phyloP scores from a whole-genome alignment of 2,888 invertebrate species.

The Acronicta aceris region DNA sequence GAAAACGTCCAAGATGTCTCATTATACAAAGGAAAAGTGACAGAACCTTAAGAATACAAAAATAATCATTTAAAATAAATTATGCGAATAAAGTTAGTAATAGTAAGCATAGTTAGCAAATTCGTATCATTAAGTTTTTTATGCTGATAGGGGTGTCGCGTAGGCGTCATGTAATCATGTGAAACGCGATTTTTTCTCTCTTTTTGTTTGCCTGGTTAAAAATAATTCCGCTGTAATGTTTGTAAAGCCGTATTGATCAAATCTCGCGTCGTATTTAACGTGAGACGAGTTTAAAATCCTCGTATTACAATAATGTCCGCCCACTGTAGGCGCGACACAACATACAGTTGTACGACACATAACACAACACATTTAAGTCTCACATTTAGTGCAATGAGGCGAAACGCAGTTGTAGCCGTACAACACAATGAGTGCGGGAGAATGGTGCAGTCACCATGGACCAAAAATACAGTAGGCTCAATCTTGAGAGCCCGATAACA shows the following conservation, averaged over 20 bases:
- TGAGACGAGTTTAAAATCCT: conserved; percentile 2
- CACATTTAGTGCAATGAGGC: conserved; percentile 32
- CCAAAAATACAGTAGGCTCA: conserved; percentile 7
- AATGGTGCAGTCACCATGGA: conserved; percentile 4
- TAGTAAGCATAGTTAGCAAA: not conserved
- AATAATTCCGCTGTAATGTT: not conserved
- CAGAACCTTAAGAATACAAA: conserved; percentile 17
- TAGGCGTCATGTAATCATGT: no score
- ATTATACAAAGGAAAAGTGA: conserved; percentile 14
- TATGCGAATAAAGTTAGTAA: conserved; percentile 1
- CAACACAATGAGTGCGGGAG: conserved; percentile 14
- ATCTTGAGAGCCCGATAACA: no score
- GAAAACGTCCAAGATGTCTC: conserved; percentile 21
- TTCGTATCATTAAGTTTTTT: conserved; percentile 1
- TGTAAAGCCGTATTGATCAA: conserved; percentile 1
- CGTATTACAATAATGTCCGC: conserved; percentile 15
- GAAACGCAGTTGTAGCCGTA: conserved; percentile 25
- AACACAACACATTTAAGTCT: conserved; percentile 27
- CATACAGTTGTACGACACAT: conserved; percentile 6
- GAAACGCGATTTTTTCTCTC: not conserved
- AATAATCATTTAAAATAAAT: conserved; percentile 1
- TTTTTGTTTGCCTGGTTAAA: not conserved
- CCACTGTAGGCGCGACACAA: conserved; percentile 7
- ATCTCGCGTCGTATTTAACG: not conserved
- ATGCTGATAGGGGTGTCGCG: not conserved